Base-by-base conservation (phyloP, 2,113 vertebrate species). In the Thinocorus orbignyianus region DNA sequence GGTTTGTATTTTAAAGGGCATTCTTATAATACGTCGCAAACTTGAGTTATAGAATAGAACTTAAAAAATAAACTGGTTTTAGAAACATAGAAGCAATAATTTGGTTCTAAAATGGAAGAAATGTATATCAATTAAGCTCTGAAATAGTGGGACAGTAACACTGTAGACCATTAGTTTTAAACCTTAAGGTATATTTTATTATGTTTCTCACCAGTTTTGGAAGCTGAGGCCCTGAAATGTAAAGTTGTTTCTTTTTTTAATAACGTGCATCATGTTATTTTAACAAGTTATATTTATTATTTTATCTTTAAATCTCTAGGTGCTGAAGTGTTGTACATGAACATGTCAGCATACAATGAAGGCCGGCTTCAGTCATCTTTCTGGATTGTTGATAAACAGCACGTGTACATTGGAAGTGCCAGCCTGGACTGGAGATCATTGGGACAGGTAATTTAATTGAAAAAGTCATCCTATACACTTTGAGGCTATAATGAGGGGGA, bases 351-450 rank as follows among this genome's bases (percentile, higher is more conserved):
- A 11, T 99, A 99, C 51, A 99, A 98, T n/a, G 98, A 98, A 92
- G 99, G 99, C 28, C 98, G 98, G 33, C 98, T 99, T 48, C 98
- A 98, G 90, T 99, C 99, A 1, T 99, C 99, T 20, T 99, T 99
- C 98, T 99, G 99, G 99, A 99, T 99, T 80, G 99, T 99, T 60
- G 99, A 99, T 95, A 99, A 98, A 62, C 99, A 98, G 86, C 99
- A 99, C 2, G 98, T 99, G 17, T 99, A 99, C 94, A 98, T 99
- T 46, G 99, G 99, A 95, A 99, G 99, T 55, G 99, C 98, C 14
- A 98, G 98, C 95, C 98, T 99, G 97, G 99, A 99, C 91, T 99
- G 99, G 99, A 98, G 97, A 70, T 99, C 99, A 0, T 33, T 99
- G 86, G 98, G 99, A 91, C 99, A 98, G 97, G 99, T 99, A 99